Percentiles rank a stretch among this genome's conserved stretches.
Conservation (phyloP, 2,888 invertebrate genomes). For the Stramonita haemastoma region DNA sequence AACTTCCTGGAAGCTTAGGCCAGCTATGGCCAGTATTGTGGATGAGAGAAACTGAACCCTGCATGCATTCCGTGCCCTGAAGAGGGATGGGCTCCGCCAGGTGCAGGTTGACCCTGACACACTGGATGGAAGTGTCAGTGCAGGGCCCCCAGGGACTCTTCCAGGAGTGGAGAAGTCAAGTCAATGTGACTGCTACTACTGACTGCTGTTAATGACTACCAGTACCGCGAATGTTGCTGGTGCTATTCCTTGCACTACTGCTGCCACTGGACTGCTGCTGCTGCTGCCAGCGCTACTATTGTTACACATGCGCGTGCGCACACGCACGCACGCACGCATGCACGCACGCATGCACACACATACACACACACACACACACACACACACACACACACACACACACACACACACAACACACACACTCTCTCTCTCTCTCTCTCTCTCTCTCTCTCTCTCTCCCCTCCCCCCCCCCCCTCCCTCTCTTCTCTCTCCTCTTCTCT, state of each 20-base stretch:
- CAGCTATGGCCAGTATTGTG: too few relatives aligned
- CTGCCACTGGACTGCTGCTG: neutral
- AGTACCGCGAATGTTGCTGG: neutral
- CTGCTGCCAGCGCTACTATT: neutral
- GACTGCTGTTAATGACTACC: neutral
- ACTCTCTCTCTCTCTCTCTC: neutral
- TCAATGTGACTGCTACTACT: neutral
- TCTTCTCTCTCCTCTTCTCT: neutral
- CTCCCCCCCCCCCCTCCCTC: neutral
- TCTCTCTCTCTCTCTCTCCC: neutral
- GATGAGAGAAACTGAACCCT: too few relatives aligned
- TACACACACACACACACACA: neutral
- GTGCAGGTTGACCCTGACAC: too few relatives aligned
- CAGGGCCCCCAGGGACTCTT: too few relatives aligned
- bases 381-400: neutral
- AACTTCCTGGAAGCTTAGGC: neutral
- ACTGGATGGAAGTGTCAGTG: too few relatives aligned
- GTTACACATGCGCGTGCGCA: neutral
- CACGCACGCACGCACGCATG: neutral
- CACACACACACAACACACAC: neutral
- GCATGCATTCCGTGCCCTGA: too few relatives aligned
- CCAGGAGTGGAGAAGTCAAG: too few relatives aligned
- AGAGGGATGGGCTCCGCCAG: too few relatives aligned
- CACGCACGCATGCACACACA: neutral
- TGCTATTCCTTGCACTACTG: neutral